These are phyloP conservation scores for Phrixothrix hirtus DNA, from an alignment of 2,888 invertebrate genomes.

Conservation along the genomic window DNA sequence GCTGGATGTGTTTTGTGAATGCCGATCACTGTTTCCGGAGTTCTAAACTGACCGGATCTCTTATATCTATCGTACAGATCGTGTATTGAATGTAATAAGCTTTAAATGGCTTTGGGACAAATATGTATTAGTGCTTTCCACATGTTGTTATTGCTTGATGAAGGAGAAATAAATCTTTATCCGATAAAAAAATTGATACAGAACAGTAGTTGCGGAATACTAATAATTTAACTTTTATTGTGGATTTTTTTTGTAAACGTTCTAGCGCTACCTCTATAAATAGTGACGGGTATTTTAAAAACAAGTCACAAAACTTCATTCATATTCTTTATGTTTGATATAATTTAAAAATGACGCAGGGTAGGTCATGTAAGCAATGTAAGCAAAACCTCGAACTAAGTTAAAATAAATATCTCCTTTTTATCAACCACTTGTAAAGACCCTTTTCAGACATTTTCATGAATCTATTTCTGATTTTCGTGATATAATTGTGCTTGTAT, in stretches of 20 bases:
- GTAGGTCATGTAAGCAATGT: too few relatives aligned
- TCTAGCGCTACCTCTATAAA: too few relatives aligned
- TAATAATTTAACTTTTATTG: neutral
- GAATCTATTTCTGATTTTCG: too few relatives aligned
- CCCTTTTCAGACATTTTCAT: too few relatives aligned
- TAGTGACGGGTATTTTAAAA: too few relatives aligned
- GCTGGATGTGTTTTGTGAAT: slow-evolving; percentile 50
- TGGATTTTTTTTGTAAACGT: too few relatives aligned
- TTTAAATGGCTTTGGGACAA: slow-evolving; percentile 29
- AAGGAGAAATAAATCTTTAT: slow-evolving; percentile 4
- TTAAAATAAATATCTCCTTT: too few relatives aligned
- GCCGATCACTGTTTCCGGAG: slow-evolving; percentile 44
- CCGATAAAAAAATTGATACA: neutral
- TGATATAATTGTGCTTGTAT: too few relatives aligned
- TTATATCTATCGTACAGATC: slow-evolving; percentile 30
- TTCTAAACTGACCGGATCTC: slow-evolving; percentile 32
- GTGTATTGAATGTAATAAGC: slow-evolving; percentile 37
- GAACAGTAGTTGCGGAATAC: neutral
- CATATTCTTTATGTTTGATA: neutral
- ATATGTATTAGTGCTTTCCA: slow-evolving; percentile 23
- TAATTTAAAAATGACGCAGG: neutral
- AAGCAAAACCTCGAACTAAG: too few relatives aligned
- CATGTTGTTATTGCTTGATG: slow-evolving; percentile 9
- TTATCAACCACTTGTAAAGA: too few relatives aligned
- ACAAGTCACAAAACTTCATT: too few relatives aligned